phyloP scores from a whole-genome alignment of 2,797 vertebrate genomes.

The Tapirus indicus region DNA sequence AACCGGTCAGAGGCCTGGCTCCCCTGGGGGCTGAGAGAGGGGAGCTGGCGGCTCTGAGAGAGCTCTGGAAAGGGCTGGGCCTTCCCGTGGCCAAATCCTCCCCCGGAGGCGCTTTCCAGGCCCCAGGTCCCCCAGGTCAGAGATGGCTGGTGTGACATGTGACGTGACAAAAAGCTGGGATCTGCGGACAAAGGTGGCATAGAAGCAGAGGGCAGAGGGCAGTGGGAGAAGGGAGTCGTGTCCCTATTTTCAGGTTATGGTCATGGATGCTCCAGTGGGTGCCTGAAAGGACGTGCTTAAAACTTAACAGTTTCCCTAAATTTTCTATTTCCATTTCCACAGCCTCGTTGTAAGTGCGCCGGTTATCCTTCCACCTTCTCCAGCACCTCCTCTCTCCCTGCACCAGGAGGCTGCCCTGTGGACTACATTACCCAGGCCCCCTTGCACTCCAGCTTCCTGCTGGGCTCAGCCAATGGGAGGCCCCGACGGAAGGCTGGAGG shows the following conservation, averaged over 20 bases:
- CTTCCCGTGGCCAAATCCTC: not conserved
- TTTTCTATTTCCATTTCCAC: not conserved
- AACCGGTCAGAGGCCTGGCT: not conserved
- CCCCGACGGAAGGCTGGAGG: not conserved
- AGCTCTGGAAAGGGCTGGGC: not conserved
- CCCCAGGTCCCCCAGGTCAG: not conserved
- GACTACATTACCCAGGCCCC: not conserved
- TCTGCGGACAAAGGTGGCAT: not conserved
- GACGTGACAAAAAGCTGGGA: not conserved
- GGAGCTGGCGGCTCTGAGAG: not conserved
- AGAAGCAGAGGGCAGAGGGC: not conserved
- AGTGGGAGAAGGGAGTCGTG: not conserved
- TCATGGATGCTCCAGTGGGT: accelerated
- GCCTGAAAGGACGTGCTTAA: not conserved
- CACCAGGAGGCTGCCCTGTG: not conserved
- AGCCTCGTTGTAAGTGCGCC: not conserved
- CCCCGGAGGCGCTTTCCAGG: not conserved
- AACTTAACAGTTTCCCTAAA: accelerated
- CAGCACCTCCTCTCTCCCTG: not conserved
- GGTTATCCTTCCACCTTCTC: no score
- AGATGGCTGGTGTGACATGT: not conserved
- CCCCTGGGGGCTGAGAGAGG: not conserved
- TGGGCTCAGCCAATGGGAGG: not conserved
- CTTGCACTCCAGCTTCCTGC: not conserved
- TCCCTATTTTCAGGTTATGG: not conserved